Conservation (phyloP, 2,888 invertebrate species). For the Camponotus fellah region DNA sequence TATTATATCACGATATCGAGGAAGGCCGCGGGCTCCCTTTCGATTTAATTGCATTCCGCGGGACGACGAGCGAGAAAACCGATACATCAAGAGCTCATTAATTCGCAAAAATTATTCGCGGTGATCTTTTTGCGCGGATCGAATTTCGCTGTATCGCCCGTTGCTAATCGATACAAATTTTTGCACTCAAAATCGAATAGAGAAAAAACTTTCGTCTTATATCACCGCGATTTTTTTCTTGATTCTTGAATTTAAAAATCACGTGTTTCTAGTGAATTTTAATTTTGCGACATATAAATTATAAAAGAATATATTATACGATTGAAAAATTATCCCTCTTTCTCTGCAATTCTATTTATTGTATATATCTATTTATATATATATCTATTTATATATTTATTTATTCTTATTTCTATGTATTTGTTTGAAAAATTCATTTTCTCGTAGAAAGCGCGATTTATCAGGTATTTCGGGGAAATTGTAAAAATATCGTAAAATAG, state of each 20-base stretch:
- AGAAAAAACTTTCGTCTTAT: not conserved
- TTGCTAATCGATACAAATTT: slow-evolving; percentile 5
- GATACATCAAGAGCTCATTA: slow-evolving; percentile 69
- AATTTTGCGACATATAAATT: not conserved
- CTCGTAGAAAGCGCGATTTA: slow-evolving; percentile 16
- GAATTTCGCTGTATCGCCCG: slow-evolving; percentile 56
- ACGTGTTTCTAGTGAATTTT: not conserved
- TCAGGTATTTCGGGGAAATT: slow-evolving; percentile 22
- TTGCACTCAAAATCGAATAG: not conserved
- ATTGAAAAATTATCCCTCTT: not conserved
- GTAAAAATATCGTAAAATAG: slow-evolving; percentile 41
- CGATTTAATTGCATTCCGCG: slow-evolving; percentile 72
- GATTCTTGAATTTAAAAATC: not conserved
- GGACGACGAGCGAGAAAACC: slow-evolving; percentile 52
- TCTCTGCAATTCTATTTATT: not conserved
- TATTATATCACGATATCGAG: slow-evolving; percentile 48
- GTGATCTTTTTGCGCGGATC: slow-evolving; percentile 63
- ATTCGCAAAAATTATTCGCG: slow-evolving; percentile 69
- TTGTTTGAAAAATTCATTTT: not conserved
- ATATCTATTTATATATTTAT: too few species aligned
- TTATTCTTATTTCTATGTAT: not conserved
- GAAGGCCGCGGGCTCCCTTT: slow-evolving; percentile 54
- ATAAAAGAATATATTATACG: not conserved
- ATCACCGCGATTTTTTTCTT: not conserved
- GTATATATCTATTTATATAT: too few species aligned